A percentile compares a stretch with the other conserved stretches of the same genome.
Conservation (phyloP, 2,113 vertebrate species). For the Sitta europaea region DNA sequence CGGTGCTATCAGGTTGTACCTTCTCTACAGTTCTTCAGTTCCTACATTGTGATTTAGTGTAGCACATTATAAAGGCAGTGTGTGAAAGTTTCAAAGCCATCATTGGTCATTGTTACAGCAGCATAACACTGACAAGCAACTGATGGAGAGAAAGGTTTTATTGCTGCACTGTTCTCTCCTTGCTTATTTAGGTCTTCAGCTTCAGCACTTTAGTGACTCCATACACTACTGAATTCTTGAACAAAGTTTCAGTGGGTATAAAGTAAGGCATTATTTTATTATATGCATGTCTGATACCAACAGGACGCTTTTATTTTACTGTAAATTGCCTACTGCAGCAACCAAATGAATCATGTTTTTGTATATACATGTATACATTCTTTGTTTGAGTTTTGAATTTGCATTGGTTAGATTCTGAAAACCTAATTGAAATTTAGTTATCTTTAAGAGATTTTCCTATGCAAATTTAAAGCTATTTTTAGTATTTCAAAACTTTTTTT, state of each 20-base stretch:
- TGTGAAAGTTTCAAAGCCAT: conserved; percentile 33
- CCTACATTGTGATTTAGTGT: conserved; percentile 21
- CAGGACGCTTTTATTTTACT: background rate
- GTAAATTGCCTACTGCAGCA: background rate
- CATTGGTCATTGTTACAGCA: conserved; percentile 48
- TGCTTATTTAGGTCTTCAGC: background rate
- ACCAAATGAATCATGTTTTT: background rate
- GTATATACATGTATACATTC: background rate
- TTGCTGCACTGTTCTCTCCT: background rate
- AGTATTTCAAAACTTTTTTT: background rate
- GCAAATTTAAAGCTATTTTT: background rate
- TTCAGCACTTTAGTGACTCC: background rate
- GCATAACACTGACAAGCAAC: conserved; percentile 28
- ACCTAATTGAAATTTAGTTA: background rate
- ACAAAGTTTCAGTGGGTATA: background rate
- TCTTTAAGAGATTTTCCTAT: background rate
- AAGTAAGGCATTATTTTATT: background rate
- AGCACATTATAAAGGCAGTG: background rate
- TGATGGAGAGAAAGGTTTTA: conserved; percentile 51
- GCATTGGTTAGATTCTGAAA: background rate
- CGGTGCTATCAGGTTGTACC: background rate
- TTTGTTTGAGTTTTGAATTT: background rate
- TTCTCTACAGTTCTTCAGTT: background rate
- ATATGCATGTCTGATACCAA: background rate
- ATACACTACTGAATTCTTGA: background rate